Evolutionary conservation across 2,797 vertebrate genomes (phyloP).

Genomic region (Sebastiscus tertius): DNA sequence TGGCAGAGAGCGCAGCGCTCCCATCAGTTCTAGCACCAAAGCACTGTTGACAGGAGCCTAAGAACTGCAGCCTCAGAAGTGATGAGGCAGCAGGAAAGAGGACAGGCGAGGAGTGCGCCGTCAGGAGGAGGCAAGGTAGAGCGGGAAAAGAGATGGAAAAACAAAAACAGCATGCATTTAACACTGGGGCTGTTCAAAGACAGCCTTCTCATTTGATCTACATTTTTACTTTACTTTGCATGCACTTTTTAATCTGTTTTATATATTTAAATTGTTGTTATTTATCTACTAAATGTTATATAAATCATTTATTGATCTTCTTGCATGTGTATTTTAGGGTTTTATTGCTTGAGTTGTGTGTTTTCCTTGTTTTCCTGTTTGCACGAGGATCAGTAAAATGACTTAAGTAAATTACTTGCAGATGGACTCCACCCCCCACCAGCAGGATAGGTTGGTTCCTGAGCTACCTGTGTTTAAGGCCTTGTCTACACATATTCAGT

Average conservation of each 20-base stretch:
- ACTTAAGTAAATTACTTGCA: not conserved
- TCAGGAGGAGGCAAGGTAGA: conserved; percentile 27
- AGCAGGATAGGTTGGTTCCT: not conserved
- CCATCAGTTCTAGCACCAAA: conserved; percentile 74
- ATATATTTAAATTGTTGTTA: not conserved
- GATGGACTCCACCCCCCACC: not conserved
- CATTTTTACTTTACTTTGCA: not conserved
- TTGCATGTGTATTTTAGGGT: not conserved
- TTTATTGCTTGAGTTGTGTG: not conserved
- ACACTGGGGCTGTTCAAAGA: not conserved
- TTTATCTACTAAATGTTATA: not conserved
- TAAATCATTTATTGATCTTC: not conserved
- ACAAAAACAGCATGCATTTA: conserved; percentile 13
- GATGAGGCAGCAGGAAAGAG: conserved; percentile 73
- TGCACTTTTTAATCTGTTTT: not conserved
- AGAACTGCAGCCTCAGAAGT: conserved; percentile 69
- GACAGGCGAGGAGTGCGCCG: not conserved
- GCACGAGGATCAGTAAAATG: not conserved
- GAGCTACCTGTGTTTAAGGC: not conserved
- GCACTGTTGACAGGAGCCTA: conserved; percentile 73
- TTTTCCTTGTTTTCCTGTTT: not conserved
- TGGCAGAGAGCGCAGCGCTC: conserved; percentile 53
- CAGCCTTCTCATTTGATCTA: not conserved
- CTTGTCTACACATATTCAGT: too few relatives aligned
- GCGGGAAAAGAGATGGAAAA: not conserved